Evolutionary conservation across 2,797 vertebrate genomes (phyloP).

Genomic region (Pagetopsis macropterus): DNA sequence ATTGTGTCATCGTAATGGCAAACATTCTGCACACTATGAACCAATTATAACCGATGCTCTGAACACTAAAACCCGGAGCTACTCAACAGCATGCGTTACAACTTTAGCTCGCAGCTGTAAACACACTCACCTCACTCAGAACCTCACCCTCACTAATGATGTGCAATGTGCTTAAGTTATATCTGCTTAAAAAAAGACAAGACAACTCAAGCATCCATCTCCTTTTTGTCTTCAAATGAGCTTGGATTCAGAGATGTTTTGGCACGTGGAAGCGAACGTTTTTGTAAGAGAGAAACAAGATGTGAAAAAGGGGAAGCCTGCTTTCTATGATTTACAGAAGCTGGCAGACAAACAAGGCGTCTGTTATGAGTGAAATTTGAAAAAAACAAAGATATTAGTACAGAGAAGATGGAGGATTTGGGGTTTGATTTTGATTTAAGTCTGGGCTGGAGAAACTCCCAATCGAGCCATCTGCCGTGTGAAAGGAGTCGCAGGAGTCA

Average conservation of each 20-base stretch:
- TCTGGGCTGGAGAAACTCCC: slow-evolving; percentile 59
- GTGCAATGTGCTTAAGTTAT: slow-evolving; percentile 36
- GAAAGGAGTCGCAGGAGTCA: slow-evolving; percentile 62
- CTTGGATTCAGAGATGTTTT: slow-evolving; percentile 45
- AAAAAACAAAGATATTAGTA: slow-evolving; percentile 43
- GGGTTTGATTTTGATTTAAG: slow-evolving; percentile 66
- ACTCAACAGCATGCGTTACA: slow-evolving; percentile 22
- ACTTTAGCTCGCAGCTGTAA: slow-evolving; percentile 37
- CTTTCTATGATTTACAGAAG: slow-evolving; percentile 61
- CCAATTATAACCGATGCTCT: slow-evolving; percentile 23
- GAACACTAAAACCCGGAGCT: slow-evolving; percentile 14
- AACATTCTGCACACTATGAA: slow-evolving; percentile 28
- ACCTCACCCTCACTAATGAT: slow-evolving; percentile 50
- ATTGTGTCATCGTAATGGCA: slow-evolving; percentile 14
- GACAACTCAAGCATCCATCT: slow-evolving; percentile 23
- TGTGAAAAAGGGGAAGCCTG: slow-evolving; percentile 57
- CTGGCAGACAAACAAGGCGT: slow-evolving; percentile 66
- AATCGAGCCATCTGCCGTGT: slow-evolving; percentile 65
- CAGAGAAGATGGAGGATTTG: slow-evolving; percentile 54
- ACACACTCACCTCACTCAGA: slow-evolving; percentile 38
- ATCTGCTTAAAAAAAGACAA: slow-evolving; percentile 16
- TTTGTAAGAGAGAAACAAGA: slow-evolving; percentile 55
- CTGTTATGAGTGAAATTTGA: slow-evolving; percentile 52
- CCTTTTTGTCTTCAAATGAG: slow-evolving; percentile 50
- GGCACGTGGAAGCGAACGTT: slow-evolving; percentile 45